Base-by-base conservation (phyloP, 2,888 invertebrate genomes). In the Dendrolimus houi region DNA sequence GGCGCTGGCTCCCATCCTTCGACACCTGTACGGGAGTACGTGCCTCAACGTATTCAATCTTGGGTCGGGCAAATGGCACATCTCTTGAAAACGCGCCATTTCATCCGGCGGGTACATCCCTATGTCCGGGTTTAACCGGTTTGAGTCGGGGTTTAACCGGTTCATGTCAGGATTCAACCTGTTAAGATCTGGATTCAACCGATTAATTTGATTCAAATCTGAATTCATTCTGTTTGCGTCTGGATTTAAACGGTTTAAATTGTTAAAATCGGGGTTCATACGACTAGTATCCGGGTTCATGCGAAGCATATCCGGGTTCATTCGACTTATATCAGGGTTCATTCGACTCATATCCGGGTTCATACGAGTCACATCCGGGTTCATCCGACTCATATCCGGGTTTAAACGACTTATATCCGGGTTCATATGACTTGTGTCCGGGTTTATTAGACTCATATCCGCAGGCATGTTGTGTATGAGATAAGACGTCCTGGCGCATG, bases 21-120 rank as follows among this genome's bases (percentile, higher is more conserved):
- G 83, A 61, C 88, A 88, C 29, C 85, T 77, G 54, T 87, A 87
- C 7, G 85, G 86, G 0, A 87, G 86, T 66, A 92, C 66, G 72
- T 92, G 76, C 54, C 91, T 69, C 62, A 91, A 56, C 0, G 89
- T 87, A 56, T 77, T 92, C 67, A 82, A 87, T 59, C 79, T 81
- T 56, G 66, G 47, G 12, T 47, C 47, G 47, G 47, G 47, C 47
- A 47, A 9, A 47, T 47, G 47, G 12, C 47, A 47, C 2, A 47
- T 72, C 59, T 75, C 75, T 56, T 71, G 75, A 1, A 74, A 58
- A n/a, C 67, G 68, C 0, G 64, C 62, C 63, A 74, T 67, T 40
- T 74, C 74, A 54, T 47, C 47, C 12, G 47, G 47, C 0, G 47
- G 47, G 6, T 47, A 70, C 67, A 40, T 69, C 67, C 62, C 63